These are phyloP conservation scores for Drosophila seclusa DNA, from an alignment of 2,888 invertebrate genomes.

Conservation along the genomic window DNA sequence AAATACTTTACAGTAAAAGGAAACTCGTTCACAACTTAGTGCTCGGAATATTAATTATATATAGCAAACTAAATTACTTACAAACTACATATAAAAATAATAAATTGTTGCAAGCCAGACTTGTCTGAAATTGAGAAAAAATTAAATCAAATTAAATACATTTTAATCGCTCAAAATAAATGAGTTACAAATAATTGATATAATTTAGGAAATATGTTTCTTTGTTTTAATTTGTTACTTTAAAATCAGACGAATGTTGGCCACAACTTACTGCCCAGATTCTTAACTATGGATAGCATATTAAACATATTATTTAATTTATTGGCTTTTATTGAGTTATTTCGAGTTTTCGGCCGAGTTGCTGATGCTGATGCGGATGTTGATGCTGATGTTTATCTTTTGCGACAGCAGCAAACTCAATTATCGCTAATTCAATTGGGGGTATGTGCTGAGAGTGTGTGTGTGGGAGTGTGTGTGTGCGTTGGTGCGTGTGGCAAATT, in stretches of 20 bases:
- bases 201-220: neutral
- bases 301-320: slow-evolving; percentile 59
- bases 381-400: slow-evolving; percentile 52
- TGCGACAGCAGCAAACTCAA: slow-evolving; percentile 61
- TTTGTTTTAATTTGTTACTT: neutral
- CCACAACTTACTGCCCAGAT: neutral
- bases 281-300: slow-evolving; percentile 19
- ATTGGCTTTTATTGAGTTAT: slow-evolving; percentile 60
- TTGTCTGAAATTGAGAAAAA: neutral
- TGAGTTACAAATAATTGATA: neutral
- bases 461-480: slow-evolving; percentile 17
- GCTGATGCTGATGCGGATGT: slow-evolving; percentile 4
- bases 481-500: slow-evolving; percentile 50
- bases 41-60: too few species aligned
- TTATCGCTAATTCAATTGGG: slow-evolving; percentile 65
- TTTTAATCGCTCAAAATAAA: neutral
- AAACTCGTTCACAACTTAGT: too few species aligned
- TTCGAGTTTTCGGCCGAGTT: slow-evolving; percentile 33
- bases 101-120: neutral
- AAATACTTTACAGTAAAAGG: too few species aligned
- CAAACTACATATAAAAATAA: neutral
- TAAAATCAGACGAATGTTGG: neutral
- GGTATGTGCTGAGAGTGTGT: slow-evolving; percentile 23
- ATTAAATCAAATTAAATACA: neutral
- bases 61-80: neutral